Conservation (phyloP, 2,888 invertebrate genomes). For the Drosophila quasianomalipes region DNA sequence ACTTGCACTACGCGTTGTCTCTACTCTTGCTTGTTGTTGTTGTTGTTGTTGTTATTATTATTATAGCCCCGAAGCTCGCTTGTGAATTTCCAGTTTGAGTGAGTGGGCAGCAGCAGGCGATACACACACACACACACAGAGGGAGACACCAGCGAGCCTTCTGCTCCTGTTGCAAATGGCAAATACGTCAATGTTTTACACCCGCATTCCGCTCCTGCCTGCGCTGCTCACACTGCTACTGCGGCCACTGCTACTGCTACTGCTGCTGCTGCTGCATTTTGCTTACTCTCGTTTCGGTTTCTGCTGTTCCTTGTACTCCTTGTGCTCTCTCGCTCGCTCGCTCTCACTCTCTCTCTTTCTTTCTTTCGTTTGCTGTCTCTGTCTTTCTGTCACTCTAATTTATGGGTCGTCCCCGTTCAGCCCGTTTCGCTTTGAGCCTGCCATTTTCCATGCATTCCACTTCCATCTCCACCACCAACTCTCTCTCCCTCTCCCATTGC, state of each 20-base stretch:
- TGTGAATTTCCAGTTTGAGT: constrained; percentile 37
- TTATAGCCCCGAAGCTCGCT: constrained; percentile 58
- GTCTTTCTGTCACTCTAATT: constrained; percentile 64
- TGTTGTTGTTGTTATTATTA: constrained; percentile 47
- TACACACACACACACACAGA: not conserved
- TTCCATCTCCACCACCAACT: not conserved
- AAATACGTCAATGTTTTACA: constrained; percentile 71
- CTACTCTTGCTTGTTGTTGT: constrained; percentile 26
- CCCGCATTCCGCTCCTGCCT: constrained; percentile 16
- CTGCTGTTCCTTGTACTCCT: constrained; percentile 28
- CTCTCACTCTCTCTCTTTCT: not conserved
- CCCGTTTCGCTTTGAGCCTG: constrained; percentile 61
- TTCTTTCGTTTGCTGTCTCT: constrained; percentile 10
- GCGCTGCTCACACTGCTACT: not conserved
- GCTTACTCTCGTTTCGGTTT: constrained; percentile 27
- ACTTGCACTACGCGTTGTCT: constrained; percentile 45
- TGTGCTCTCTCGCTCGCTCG: constrained; percentile 26
- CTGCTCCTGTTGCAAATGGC: constrained; percentile 65
- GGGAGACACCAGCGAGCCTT: constrained; percentile 21
- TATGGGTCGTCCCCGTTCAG: constrained; percentile 69
- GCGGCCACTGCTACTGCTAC: not conserved
- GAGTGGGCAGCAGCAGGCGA: constrained; percentile 36
- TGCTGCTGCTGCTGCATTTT: constrained; percentile 34
- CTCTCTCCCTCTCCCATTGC: not conserved
- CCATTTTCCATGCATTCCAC: constrained; percentile 66